Evolutionary conservation across 2,888 invertebrate genomes (phyloP), one percentile per base, ranked within the genome.

Genomic region (Microchrysa polita): DNA sequence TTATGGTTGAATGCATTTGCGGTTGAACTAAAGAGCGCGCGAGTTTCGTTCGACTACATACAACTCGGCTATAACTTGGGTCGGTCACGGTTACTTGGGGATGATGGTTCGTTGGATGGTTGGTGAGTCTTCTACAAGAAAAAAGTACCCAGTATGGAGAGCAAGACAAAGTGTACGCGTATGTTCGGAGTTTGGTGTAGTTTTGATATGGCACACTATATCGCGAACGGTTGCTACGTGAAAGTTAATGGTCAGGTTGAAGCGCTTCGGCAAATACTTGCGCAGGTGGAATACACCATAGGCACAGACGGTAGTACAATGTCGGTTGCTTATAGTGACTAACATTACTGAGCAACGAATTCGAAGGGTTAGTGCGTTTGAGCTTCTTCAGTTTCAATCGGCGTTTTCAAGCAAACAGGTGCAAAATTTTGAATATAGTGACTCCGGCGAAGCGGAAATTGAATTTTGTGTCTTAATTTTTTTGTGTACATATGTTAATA

Each of bases 251-350:
- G 2, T 7, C 27, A 34, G 27, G 27, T 7, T 34, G 27, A 34
- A 34, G 27, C 27, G 27, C 27, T 34, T 7, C n/a, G 23, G 27
- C 53, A 34, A 16, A 40, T 69, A 23, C 69, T 69, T 69, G 69
- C 69, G 69, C 55, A 69, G 69, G 69, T 69, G 69, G 57, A 20
- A 55, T 34, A 34, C 27, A n/a, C n/a, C n/a, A n/a, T n/a, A n/a
- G n/a, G n/a, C n/a, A n/a, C n/a, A n/a, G n/a, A n/a, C n/a, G n/a
- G n/a, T n/a, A n/a, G n/a, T n/a, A n/a, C n/a, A n/a, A n/a, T n/a
- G n/a, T 67, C 18, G 67, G 55, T 55, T 18, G 44, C 53, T 34
- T 53, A 44, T 34, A 65, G 65, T 48, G 65, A 16, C 16, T 42
- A 34, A 44, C 27, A 34, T 34, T 34, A 65, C 44, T 20, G 48